Base-by-base conservation (phyloP, 2,888 invertebrate species). In the Polylopha cassiicola region DNA sequence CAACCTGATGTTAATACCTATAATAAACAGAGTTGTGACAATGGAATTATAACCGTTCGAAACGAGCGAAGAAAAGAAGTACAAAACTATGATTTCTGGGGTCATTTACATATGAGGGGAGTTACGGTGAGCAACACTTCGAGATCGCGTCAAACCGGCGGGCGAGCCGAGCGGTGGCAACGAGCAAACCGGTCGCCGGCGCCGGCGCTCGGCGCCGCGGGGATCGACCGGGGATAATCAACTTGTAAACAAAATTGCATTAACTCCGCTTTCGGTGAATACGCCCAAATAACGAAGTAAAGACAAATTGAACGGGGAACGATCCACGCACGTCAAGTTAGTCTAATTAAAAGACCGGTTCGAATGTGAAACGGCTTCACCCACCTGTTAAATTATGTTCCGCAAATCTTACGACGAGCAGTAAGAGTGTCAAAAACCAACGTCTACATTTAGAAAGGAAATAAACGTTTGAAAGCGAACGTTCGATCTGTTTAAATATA, bases 101-200 rank as follows among this genome's bases (percentile, higher is more conserved):
- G 78, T 80, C 80, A 67, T 81, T 81, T 80, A 78, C 77, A 77
- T 77, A 73, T 53, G 71, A 73, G 75, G 75, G 73, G 68, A 65
- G 54, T 63, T 58, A 67, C 68, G 65, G 67, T 67, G 72, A 73
- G 67, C 73, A 73, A 73, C 70, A 69, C 73, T 78, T 76, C 79
- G 80, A 77, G 73, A 76, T 74, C 82, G 76, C 74, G 77, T 80
- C 78, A 79, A 84, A 80, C 82, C 77, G 81, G 81, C 77, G 62
- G 57, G 59, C 65, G 65, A 68, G 73, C 57, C 68, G 71, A 67
- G 73, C 71, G 72, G 75, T 76, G 76, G 78, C 79, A 69, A 68
- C 68, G 60, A 64, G 68, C 55, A 79, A 84, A 85, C 84, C 84
- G 84, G 84, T 84, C 75, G 76, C 54, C 61, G 82, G 84, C 84